Percentiles rank a stretch among this genome's conserved stretches.
These are phyloP conservation scores for Cistogaster globosa DNA, from an alignment of 2,888 invertebrate species.

Conservation along the genomic window DNA sequence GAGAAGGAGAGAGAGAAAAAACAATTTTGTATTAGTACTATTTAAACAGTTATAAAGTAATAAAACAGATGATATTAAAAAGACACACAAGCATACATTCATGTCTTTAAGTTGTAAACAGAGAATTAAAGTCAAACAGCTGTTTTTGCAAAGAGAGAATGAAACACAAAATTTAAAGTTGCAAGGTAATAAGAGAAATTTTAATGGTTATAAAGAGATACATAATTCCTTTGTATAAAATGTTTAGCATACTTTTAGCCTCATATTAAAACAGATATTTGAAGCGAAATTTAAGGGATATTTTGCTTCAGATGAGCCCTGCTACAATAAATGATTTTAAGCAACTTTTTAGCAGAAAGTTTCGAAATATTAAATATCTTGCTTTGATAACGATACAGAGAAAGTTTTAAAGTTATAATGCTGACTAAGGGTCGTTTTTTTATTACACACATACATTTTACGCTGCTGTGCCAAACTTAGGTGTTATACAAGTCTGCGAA, in stretches of 20 bases:
- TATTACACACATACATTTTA: neutral
- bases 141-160: conserved; percentile 32
- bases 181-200: no score
- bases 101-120: conserved; percentile 51
- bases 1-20: neutral
- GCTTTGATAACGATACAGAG: neutral
- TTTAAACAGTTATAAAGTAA: neutral
- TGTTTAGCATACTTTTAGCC: conserved; percentile 54
- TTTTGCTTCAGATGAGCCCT: neutral
- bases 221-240: neutral
- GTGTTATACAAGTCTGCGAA: conserved; percentile 67
- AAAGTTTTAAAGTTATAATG: conserved; percentile 28
- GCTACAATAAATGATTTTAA: conserved; percentile 1
- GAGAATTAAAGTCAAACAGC: conserved; percentile 53
- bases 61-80: conserved; percentile 17
- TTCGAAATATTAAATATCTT: neutral
- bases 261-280: conserved; percentile 56
- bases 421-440: conserved; percentile 24
- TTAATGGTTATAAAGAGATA: neutral
- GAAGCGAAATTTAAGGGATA: conserved; percentile 63
- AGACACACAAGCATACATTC: neutral
- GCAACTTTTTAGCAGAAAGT: conserved; percentile 31
- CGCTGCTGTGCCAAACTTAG: conserved; percentile 40
- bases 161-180: neutral
- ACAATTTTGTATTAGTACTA: no score